Evolutionary conservation across 2,888 invertebrate genomes (phyloP).

Genomic region (Molorchus minor): DNA sequence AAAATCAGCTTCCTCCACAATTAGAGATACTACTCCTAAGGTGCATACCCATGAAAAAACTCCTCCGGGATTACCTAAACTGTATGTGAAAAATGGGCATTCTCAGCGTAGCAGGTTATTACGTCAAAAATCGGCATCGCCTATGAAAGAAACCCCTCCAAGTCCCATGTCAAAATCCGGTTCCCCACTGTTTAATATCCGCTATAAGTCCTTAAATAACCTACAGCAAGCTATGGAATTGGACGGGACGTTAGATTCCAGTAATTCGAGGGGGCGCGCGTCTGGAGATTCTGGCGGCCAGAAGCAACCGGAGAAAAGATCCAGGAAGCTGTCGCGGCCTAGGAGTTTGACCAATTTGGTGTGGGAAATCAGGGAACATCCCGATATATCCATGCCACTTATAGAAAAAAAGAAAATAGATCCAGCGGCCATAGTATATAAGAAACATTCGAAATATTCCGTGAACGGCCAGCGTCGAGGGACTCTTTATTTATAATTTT

Average conservation of each 20-base stretch:
- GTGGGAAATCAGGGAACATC: slow-evolving; percentile 71
- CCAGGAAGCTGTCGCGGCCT: slow-evolving; percentile 82
- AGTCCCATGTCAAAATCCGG: slow-evolving; percentile 75
- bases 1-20: slow-evolving; percentile 68
- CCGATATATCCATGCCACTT: slow-evolving; percentile 58
- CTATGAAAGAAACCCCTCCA: slow-evolving; percentile 75
- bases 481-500: slow-evolving; percentile 62
- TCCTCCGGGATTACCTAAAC: slow-evolving; percentile 73
- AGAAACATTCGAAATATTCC: slow-evolving; percentile 65
- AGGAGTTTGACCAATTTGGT: slow-evolving; percentile 88
- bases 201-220: slow-evolving; percentile 76
- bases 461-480: slow-evolving; percentile 60
- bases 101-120: slow-evolving; percentile 73
- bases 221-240: slow-evolving; percentile 77
- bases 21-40: slow-evolving; percentile 58
- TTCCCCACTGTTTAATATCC: slow-evolving; percentile 80
- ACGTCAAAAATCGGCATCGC: slow-evolving; percentile 77
- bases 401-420: slow-evolving; percentile 55
- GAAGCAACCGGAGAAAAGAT: slow-evolving; percentile 84
- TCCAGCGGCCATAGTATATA: slow-evolving; percentile 61
- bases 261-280: slow-evolving; percentile 86
- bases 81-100: slow-evolving; percentile 81
- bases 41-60: slow-evolving; percentile 66
- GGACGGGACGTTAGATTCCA: slow-evolving; percentile 85
- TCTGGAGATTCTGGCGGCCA: slow-evolving; percentile 82